Evolutionary conservation across 2,797 vertebrate genomes (phyloP).

Genomic region (Arctocebus calabarensis): DNA sequence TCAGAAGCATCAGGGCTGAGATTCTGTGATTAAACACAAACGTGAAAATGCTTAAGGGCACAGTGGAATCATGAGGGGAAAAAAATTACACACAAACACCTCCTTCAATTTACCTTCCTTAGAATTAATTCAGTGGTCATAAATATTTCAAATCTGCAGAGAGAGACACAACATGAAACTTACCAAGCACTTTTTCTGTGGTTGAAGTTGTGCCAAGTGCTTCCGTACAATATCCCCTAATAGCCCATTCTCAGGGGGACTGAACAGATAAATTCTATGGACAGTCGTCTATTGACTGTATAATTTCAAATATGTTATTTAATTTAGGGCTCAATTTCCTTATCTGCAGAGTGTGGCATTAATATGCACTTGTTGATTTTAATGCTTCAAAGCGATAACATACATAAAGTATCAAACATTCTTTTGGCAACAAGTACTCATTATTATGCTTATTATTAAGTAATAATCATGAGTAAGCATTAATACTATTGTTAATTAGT

Average conservation of each 20-base stretch:
- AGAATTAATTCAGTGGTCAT: slow-evolving; percentile 82
- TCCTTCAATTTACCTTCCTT: slow-evolving; percentile 87
- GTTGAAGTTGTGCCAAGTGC: background rate
- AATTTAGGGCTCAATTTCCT: slow-evolving; percentile 2
- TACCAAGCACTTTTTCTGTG: background rate
- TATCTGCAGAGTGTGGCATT: background rate
- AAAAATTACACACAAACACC: slow-evolving; percentile 79
- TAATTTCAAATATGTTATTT: background rate
- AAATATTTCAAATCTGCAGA: slow-evolving; percentile 84
- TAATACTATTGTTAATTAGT: background rate
- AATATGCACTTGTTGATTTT: background rate
- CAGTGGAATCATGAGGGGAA: slow-evolving; percentile 81
- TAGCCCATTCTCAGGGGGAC: background rate
- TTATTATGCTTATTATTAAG: background rate
- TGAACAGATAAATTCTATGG: background rate
- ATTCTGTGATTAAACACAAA: slow-evolving; percentile 93
- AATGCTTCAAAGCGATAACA: background rate
- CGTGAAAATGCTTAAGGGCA: slow-evolving; percentile 89
- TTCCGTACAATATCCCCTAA: background rate
- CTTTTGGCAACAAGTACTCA: background rate
- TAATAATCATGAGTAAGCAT: background rate
- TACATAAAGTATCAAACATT: background rate
- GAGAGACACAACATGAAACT: slow-evolving; percentile 81
- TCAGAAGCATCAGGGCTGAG: slow-evolving; percentile 92
- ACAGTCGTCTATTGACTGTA: background rate